phyloP scores from a whole-genome alignment of 2,113 vertebrate species.

The Cettia cetti region DNA sequence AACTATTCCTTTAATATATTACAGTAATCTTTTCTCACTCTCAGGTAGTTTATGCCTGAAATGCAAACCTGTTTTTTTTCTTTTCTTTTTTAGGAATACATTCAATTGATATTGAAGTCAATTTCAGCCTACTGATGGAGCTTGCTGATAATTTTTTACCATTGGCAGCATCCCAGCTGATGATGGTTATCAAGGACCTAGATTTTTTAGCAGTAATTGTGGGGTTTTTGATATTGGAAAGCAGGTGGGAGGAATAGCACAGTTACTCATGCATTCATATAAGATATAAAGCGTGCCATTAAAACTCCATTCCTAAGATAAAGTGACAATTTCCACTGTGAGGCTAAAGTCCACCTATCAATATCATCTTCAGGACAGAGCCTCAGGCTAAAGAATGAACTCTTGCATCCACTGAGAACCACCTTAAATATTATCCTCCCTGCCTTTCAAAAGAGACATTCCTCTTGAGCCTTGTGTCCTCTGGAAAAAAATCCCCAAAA shows the following conservation, averaged over 20 bases:
- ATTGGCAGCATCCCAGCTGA: background rate
- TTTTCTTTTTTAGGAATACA: background rate
- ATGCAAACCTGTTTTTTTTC: background rate
- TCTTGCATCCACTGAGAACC: background rate
- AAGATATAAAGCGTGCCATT: background rate
- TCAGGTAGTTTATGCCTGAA: background rate
- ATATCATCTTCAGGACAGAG: background rate
- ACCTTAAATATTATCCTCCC: background rate
- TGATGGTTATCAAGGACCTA: background rate
- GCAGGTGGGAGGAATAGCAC: background rate
- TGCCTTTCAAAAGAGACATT: background rate
- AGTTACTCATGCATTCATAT: background rate
- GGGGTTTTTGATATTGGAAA: background rate
- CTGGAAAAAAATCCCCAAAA: background rate
- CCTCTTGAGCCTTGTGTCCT: background rate
- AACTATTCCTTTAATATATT: background rate
- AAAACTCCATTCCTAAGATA: background rate
- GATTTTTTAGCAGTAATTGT: background rate
- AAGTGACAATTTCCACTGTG: background rate
- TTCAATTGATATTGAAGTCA: background rate
- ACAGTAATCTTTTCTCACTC: background rate
- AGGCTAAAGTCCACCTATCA: background rate
- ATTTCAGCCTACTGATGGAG: background rate
- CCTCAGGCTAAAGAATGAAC: background rate
- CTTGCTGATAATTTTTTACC: background rate